These are phyloP conservation scores for Platyscapa corneri DNA, from an alignment of 1,140 invertebrate genomes.

Conservation along the genomic window DNA sequence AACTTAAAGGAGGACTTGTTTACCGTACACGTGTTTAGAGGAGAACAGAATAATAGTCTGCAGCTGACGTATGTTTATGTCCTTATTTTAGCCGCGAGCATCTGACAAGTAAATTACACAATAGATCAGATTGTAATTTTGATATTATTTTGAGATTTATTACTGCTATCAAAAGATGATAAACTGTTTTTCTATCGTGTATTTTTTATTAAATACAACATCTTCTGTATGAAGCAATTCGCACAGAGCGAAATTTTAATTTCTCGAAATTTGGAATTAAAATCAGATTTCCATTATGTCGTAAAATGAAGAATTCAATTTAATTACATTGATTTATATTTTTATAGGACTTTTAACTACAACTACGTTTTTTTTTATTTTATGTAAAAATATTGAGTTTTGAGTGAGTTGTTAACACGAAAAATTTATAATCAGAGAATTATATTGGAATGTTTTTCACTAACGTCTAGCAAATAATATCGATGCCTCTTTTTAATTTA, in stretches of 20 bases:
- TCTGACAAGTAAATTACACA: background rate
- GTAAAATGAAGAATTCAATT: background rate
- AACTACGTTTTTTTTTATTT: no score
- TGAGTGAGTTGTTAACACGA: background rate
- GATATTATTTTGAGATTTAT: background rate
- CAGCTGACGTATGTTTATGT: constrained; percentile 15
- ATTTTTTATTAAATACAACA: no score
- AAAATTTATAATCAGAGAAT: background rate
- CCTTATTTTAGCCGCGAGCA: background rate
- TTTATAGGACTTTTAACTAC: no score
- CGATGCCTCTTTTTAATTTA: background rate
- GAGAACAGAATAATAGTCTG: background rate
- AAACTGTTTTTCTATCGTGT: background rate
- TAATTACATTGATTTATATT: background rate
- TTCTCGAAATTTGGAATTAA: no score
- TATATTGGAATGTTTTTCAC: background rate
- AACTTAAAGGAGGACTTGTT: constrained; percentile 26
- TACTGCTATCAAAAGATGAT: background rate
- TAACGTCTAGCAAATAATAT: background rate
- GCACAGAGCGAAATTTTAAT: no score
- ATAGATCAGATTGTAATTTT: background rate
- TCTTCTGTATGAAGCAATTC: no score
- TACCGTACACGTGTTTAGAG: constrained; percentile 28
- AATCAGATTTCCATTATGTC: no score
- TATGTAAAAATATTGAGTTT: no score